These are phyloP conservation scores for Odocoileus virginianus DNA, from an alignment of 2,113 vertebrate genomes.

Conservation along the genomic window DNA sequence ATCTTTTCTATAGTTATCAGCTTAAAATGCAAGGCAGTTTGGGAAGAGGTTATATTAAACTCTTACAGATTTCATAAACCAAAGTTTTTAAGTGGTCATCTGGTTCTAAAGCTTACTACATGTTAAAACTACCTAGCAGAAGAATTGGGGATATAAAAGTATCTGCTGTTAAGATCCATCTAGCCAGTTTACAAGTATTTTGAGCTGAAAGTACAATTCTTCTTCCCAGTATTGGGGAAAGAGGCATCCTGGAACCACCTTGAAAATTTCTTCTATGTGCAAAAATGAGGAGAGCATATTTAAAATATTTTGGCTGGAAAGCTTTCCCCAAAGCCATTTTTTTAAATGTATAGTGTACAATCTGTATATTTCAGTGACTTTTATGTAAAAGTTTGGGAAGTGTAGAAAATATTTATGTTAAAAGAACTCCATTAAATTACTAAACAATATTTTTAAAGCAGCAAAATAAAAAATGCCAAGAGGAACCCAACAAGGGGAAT, in stretches of 20 bases:
- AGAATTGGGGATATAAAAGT: background rate
- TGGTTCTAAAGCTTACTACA: background rate
- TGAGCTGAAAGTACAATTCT: background rate
- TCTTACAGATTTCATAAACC: background rate
- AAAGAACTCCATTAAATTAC: background rate
- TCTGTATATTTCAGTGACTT: background rate
- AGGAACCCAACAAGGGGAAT: background rate
- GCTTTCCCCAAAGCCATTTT: background rate
- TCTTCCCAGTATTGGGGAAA: background rate
- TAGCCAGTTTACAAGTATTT: background rate
- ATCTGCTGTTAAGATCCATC: background rate
- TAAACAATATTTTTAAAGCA: background rate
- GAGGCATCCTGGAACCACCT: background rate
- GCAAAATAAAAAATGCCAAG: background rate
- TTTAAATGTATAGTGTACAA: background rate
- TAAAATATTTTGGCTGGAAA: background rate
- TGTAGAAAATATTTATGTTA: background rate
- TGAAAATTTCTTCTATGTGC: background rate
- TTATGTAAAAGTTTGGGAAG: background rate
- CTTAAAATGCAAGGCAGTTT: constrained; percentile 21
- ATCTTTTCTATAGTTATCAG: background rate
- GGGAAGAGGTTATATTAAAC: background rate
- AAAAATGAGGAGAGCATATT: background rate
- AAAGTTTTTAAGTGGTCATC: background rate
- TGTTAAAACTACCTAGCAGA: background rate